Conservation (phyloP, 2,113 vertebrate genomes). For the Empidonax traillii region DNA sequence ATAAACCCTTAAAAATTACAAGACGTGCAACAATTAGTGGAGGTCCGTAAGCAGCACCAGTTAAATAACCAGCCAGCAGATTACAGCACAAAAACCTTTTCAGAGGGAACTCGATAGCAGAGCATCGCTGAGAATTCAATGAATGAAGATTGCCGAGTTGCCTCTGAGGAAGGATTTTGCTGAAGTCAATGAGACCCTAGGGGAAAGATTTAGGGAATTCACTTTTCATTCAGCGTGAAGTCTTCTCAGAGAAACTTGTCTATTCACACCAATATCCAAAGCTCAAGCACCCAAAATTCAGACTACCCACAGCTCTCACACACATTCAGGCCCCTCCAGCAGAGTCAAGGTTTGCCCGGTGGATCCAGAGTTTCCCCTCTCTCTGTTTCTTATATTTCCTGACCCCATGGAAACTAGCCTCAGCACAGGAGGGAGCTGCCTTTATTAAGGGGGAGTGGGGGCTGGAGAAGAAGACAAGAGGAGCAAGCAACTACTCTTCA, state of each 20-base stretch:
- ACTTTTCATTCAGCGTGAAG: not conserved
- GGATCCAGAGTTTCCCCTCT: not conserved
- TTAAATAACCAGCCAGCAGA: not conserved
- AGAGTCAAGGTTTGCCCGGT: not conserved
- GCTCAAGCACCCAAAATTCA: slow-evolving; percentile 4
- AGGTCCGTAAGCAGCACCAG: not conserved
- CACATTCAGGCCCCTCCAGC: not conserved
- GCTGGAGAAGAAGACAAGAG: not conserved
- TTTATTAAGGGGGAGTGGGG: not conserved
- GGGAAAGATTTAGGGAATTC: slow-evolving; percentile 16
- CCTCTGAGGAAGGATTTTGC: not conserved
- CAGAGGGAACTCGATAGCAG: not conserved
- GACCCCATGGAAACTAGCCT: not conserved
- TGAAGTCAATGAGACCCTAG: not conserved
- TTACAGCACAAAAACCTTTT: not conserved
- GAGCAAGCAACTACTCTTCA: not conserved
- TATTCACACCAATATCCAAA: not conserved
- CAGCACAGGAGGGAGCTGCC: not conserved
- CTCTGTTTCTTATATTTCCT: not conserved
- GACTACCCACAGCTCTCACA: not conserved
- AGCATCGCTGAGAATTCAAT: not conserved
- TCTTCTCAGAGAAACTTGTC: not conserved
- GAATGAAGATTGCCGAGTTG: not conserved
- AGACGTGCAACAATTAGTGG: not conserved
- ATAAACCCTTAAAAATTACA: not conserved